These are phyloP conservation scores for Pampus argenteus DNA, from an alignment of 2,797 vertebrate genomes.

Conservation along the genomic window DNA sequence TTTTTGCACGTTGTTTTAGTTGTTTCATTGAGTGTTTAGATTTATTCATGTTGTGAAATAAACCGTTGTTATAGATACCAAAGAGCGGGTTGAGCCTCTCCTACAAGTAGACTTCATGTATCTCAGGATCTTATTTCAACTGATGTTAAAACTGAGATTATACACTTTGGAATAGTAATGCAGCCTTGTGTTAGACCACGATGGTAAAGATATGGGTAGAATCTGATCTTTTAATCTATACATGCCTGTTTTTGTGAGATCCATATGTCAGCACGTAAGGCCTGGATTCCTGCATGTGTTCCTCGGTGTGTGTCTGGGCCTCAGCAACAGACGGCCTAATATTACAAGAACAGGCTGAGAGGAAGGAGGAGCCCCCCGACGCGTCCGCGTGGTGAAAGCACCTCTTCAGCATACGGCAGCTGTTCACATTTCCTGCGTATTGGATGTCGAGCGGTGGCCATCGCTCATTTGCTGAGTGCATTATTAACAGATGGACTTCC, in stretches of 20 bases:
- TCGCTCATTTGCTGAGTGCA: conserved; percentile 70
- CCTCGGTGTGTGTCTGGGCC: conserved; percentile 43
- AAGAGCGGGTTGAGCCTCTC: too few relatives aligned
- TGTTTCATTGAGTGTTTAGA: neutral
- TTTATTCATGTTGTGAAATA: neutral
- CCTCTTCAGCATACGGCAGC: conserved; percentile 74
- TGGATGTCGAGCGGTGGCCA: conserved; percentile 72
- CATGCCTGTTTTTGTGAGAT: conserved; percentile 19
- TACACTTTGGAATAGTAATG: neutral
- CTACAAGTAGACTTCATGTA: neutral
- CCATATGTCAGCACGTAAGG: conserved; percentile 52
- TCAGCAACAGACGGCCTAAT: conserved; percentile 61
- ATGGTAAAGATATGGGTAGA: neutral
- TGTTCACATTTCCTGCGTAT: conserved; percentile 83
- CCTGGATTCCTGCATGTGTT: conserved; percentile 54
- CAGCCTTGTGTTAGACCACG: neutral
- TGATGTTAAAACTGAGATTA: neutral
- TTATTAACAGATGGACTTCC: conserved; percentile 82
- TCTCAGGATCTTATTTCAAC: too few relatives aligned
- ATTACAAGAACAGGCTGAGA: conserved; percentile 52
- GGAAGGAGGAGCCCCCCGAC: conserved; percentile 60
- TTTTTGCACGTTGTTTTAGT: neutral
- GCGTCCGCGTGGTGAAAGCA: conserved; percentile 69
- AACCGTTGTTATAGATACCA: too few relatives aligned
- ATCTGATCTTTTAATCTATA: conserved; percentile 55